A percentile compares a stretch with the other conserved stretches of the same genome.
Evolutionary conservation across 2,113 vertebrate genomes (phyloP).

Genomic region (Hylia prasina): DNA sequence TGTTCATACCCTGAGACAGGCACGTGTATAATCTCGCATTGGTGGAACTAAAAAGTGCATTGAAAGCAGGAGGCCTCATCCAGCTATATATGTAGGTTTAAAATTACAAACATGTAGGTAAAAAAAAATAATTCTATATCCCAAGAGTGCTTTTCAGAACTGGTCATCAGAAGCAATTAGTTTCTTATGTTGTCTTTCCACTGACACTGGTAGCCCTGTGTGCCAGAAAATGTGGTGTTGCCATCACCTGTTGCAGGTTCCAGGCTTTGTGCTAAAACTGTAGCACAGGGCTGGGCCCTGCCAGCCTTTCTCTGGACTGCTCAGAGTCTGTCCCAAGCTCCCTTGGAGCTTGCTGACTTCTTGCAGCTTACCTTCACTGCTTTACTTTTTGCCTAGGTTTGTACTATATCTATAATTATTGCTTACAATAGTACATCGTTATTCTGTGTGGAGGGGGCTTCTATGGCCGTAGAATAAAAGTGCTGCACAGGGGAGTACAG

Average conservation of each 20-base stretch:
- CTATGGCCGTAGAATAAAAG: not conserved
- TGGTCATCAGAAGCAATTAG: not conserved
- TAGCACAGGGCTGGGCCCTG: not conserved
- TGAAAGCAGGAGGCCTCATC: not conserved
- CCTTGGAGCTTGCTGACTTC: not conserved
- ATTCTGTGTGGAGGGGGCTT: not conserved
- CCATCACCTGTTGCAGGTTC: not conserved
- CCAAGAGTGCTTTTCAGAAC: not conserved
- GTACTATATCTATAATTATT: not conserved
- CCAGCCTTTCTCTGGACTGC: not conserved
- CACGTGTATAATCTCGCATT: accelerated
- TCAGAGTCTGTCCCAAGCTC: not conserved
- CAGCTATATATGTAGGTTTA: not conserved
- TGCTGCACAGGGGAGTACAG: not conserved
- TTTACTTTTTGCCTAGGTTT: not conserved
- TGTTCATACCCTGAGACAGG: not conserved
- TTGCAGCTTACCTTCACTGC: not conserved
- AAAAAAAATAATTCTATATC: not conserved
- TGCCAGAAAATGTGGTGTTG: not conserved
- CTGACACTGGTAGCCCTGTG: not conserved
- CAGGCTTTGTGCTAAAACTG: not conserved
- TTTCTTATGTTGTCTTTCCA: not conserved
- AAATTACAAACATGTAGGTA: not conserved
- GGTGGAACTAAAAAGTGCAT: not conserved
- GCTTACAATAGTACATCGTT: not conserved